Percentiles rank a stretch among this genome's conserved stretches.
Conservation (phyloP, 1,140 invertebrate species). For the Diachasma alloeum region DNA sequence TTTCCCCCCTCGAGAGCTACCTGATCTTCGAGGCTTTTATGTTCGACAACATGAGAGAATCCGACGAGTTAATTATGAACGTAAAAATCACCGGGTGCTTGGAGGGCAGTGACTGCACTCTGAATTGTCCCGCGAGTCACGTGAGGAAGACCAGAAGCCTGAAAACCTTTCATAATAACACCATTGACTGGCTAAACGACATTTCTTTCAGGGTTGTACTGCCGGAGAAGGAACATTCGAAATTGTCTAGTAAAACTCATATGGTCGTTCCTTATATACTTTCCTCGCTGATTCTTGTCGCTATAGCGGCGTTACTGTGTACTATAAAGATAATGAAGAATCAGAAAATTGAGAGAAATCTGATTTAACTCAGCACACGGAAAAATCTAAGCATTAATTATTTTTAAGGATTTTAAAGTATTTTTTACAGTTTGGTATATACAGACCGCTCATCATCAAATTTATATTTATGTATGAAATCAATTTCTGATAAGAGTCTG, state of each 20-base stretch:
- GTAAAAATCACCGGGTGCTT: conserved; percentile 71
- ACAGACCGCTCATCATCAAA: too few relatives aligned
- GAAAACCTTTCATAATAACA: conserved; percentile 31
- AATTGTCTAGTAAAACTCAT: conserved; percentile 19
- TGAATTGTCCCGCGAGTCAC: conserved; percentile 49
- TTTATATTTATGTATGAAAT: too few relatives aligned
- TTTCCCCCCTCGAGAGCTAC: conserved; percentile 59
- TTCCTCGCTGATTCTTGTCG: conserved; percentile 22
- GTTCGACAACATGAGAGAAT: conserved; percentile 73
- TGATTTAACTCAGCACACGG: background rate
- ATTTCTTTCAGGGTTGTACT: conserved; percentile 41
- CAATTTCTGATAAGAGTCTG: too few relatives aligned
- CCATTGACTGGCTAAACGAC: conserved; percentile 47
- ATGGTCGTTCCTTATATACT: conserved; percentile 30
- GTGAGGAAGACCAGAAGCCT: conserved; percentile 41
- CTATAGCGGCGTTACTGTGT: conserved; percentile 26
- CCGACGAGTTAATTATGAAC: conserved; percentile 70
- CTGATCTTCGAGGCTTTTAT: conserved; percentile 73
- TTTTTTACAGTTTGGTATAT: too few relatives aligned
- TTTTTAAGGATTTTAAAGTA: too few relatives aligned
- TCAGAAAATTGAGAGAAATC: conserved; percentile 20
- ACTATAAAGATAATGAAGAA: conserved; percentile 22
- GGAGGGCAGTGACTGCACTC: conserved; percentile 67
- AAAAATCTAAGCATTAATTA: too few relatives aligned
- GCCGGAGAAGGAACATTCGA: background rate